Evolutionary conservation across 2,797 vertebrate genomes (phyloP), one percentile per base, ranked within the genome.

Genomic region (Molothrus aeneus): DNA sequence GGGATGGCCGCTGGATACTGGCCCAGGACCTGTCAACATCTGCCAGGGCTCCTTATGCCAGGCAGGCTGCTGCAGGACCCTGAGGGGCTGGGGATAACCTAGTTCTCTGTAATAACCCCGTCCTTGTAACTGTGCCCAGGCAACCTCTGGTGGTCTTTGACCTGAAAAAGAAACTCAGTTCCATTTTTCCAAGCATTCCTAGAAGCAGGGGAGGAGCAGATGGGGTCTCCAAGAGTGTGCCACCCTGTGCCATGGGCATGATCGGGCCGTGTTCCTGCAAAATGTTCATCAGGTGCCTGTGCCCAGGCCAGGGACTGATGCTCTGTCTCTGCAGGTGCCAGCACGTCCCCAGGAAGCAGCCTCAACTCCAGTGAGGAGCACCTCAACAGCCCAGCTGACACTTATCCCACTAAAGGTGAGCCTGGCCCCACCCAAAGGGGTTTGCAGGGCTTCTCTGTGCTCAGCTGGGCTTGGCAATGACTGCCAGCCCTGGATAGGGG

Each of bases 321-420:
- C 71, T 77, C 40, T 68, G 45, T 20, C 7, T 13, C 61, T 3
- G 1, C 93, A 97, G 97, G 96, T 90, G 48, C 70, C 56, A 90
- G 90, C 82, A 84, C 88, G 0, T 97, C 97, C 65, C 93, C 85
- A 0, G 88, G 93, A 3, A 97, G 97, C 95, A 97, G 97, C 24
- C 91, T 97, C 45, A 97, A 34, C 94, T 94, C 92, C 87, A 97
- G 97, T 1, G 92, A 97, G 75, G 97, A 97, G 64, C 96, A 96
- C 19, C 94, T 98, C 72, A 95, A 92, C 81, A 86, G 60, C 20
- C 64, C 89, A 4, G 48, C 53, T 7, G 25, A 12, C 4, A 5
- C 48, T 1, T 47, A 48, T 5, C 34, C 74, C 34, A 9, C 93
- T 29, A 97, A 88, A 91, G 97, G 97, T 97, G 80, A 92, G 94